A percentile compares a stretch with the other conserved stretches of the same genome.
These are phyloP conservation scores for Catharus bicknelli DNA, from an alignment of 2,113 vertebrate species.

Conservation along the genomic window DNA sequence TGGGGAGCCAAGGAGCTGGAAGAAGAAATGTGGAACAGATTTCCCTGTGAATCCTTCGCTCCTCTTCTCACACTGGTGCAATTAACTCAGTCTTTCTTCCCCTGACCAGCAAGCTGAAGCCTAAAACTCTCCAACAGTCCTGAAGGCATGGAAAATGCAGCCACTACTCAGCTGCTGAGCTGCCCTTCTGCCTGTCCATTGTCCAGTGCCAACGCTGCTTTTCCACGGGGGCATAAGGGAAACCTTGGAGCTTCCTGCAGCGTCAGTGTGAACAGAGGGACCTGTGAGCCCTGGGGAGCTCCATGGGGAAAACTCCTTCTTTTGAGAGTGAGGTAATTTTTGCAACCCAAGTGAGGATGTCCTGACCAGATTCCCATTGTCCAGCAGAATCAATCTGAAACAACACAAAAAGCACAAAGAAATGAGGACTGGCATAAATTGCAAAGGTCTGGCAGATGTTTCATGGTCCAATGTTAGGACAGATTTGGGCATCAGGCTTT, in stretches of 20 bases:
- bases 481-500: not conserved
- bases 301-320: not conserved
- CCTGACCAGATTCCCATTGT: not conserved
- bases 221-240: not conserved
- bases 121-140: not conserved
- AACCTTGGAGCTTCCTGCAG: not conserved
- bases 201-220: not conserved
- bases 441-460: not conserved
- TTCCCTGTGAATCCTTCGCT: not conserved
- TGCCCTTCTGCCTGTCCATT: not conserved
- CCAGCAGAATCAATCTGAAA: not conserved
- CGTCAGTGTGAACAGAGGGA: fast-evolving
- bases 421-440: not conserved
- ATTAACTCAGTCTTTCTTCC: not conserved
- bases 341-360: not conserved
- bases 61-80: not conserved
- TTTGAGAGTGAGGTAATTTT: not conserved
- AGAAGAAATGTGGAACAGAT: not conserved
- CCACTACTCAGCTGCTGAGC: not conserved
- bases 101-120: not conserved
- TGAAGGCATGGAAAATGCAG: not conserved
- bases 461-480: not conserved
- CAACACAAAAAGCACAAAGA: not conserved
- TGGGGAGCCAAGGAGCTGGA: not conserved
- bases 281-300: not conserved